Conservation (phyloP, 2,797 vertebrate genomes). For the Cossypha dichroa region DNA sequence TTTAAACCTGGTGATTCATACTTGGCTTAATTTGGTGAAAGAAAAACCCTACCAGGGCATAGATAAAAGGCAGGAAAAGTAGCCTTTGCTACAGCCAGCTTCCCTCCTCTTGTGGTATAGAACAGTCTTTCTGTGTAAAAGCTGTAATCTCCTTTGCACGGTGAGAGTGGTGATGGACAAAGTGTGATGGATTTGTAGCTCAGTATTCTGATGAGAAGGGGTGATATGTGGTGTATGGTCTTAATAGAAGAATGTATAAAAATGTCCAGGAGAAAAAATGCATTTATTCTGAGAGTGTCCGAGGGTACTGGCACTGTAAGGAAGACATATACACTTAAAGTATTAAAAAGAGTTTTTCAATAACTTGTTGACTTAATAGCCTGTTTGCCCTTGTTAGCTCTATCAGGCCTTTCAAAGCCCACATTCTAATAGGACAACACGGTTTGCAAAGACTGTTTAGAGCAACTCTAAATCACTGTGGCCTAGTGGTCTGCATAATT, state of each 20-base stretch:
- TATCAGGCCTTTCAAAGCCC: background rate
- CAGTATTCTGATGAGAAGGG: background rate
- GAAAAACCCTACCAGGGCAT: background rate
- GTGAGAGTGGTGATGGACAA: background rate
- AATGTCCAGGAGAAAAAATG: background rate
- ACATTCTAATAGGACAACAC: background rate
- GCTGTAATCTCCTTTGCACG: background rate
- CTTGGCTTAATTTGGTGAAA: background rate
- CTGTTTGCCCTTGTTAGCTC: background rate
- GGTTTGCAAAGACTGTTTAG: background rate
- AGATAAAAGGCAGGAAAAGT: background rate
- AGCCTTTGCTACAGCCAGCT: background rate
- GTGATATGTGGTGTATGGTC: background rate
- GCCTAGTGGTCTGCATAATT: background rate
- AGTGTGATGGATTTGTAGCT: background rate
- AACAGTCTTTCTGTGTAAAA: background rate
- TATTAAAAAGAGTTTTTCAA: background rate
- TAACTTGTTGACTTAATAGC: background rate
- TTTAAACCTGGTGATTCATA: background rate
- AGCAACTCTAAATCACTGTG: background rate
- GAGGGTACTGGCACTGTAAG: background rate
- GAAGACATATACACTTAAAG: background rate
- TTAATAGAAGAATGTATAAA: background rate
- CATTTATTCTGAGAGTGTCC: background rate
- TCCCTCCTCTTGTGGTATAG: background rate